phyloP scores from a whole-genome alignment of 2,888 invertebrate genomes.

The Athripsodes cinereus region DNA sequence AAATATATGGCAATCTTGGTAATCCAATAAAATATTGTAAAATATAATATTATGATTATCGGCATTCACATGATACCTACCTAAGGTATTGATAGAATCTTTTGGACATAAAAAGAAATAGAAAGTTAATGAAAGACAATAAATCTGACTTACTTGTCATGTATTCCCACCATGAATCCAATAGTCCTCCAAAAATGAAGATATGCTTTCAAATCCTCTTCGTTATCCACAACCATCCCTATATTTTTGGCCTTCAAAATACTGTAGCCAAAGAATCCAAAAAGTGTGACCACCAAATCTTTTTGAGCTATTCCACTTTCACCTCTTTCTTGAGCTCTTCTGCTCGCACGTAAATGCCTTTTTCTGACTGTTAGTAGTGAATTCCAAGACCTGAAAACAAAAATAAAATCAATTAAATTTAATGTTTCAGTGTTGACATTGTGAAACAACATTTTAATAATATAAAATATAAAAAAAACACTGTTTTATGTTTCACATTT shows the following conservation, averaged over 20 bases:
- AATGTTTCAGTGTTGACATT: too few relatives aligned
- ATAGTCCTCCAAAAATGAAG: slow-evolving; percentile 81
- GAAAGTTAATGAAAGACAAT: too few relatives aligned
- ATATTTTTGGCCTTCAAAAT: slow-evolving; percentile 58
- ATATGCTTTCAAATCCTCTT: slow-evolving; percentile 66
- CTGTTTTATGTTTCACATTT: too few relatives aligned
- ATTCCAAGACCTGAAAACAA: slow-evolving; percentile 53
- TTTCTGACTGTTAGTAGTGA: slow-evolving; percentile 61
- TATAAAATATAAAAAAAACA: too few relatives aligned
- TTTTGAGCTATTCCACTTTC: slow-evolving; percentile 65
- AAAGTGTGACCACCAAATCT: slow-evolving; percentile 81
- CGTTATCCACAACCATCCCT: slow-evolving; percentile 54
- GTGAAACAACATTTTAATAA: too few relatives aligned
- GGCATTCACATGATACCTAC: neutral
- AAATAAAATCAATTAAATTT: too few relatives aligned
- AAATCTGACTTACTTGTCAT: slow-evolving; percentile 56
- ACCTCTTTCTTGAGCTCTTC: slow-evolving; percentile 41
- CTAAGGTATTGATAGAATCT: too few relatives aligned
- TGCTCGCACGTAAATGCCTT: slow-evolving; percentile 60
- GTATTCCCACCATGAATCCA: slow-evolving; percentile 74
- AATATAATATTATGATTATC: too few relatives aligned
- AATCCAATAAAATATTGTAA: too few relatives aligned
- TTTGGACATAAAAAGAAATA: neutral
- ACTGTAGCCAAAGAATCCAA: slow-evolving; percentile 77
- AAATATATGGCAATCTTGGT: too few relatives aligned